These are phyloP conservation scores for Oscheius onirici DNA, from an alignment of 2,888 invertebrate species.

Conservation along the genomic window DNA sequence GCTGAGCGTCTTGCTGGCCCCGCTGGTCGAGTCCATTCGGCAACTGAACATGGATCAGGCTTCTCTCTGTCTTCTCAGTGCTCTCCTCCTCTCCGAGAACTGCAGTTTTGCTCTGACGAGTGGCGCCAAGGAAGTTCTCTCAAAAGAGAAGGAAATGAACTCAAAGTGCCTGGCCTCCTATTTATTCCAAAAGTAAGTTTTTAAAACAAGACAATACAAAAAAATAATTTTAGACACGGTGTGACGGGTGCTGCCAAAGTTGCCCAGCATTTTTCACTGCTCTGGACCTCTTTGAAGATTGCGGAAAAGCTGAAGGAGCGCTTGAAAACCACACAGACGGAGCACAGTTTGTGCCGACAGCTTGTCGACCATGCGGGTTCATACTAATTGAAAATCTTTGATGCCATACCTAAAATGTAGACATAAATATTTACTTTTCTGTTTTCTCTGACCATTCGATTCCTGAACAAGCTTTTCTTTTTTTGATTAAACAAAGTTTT, in stretches of 20 bases:
- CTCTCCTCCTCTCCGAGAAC: constrained; percentile 30
- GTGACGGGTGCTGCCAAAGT: constrained; percentile 14
- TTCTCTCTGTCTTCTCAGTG: constrained; percentile 27
- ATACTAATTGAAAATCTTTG: not conserved
- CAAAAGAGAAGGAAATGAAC: constrained; percentile 21
- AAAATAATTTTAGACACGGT: constrained; percentile 6
- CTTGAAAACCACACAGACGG: constrained; percentile 3
- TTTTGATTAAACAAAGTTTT: too few relatives aligned
- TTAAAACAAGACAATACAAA: not conserved
- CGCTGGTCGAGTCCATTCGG: constrained; percentile 21
- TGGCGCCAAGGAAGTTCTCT: constrained; percentile 24
- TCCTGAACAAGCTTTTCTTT: too few relatives aligned
- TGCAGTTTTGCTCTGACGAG: constrained; percentile 19
- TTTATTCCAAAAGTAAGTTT: constrained; percentile 30
- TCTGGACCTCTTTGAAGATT: constrained; percentile 25
- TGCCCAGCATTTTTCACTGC: constrained; percentile 34
- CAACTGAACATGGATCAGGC: constrained; percentile 24
- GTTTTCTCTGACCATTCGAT: too few relatives aligned
- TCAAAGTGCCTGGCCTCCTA: constrained; percentile 12
- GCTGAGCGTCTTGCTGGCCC: constrained; percentile 6
- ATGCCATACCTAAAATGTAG: not conserved
- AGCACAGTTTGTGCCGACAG: constrained; percentile 19
- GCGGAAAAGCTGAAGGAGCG: constrained; percentile 16
- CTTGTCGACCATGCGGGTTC: constrained; percentile 20
- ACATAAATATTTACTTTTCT: too few relatives aligned